Percentiles rank a stretch among this genome's conserved stretches.
These are phyloP conservation scores for Amphipyra berbera DNA, from an alignment of 2,888 invertebrate species.

Conservation along the genomic window DNA sequence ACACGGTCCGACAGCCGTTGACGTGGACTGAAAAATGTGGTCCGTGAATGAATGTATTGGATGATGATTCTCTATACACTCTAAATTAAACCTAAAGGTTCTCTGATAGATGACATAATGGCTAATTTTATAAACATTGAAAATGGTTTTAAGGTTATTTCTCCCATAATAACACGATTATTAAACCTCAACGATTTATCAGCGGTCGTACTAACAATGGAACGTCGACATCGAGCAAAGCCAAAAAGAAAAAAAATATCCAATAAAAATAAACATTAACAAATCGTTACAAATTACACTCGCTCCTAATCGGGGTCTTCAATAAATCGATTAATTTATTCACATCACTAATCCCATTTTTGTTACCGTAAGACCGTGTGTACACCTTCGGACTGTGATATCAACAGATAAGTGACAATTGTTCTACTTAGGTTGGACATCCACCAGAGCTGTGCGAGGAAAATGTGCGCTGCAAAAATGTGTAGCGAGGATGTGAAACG, in stretches of 20 bases:
- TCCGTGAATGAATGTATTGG: too few relatives aligned
- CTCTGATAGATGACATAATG: too few relatives aligned
- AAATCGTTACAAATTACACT: conserved; percentile 49
- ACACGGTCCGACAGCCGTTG: too few relatives aligned
- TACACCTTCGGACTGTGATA: conserved; percentile 3
- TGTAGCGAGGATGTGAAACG: too few relatives aligned
- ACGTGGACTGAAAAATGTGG: too few relatives aligned
- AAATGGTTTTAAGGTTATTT: too few relatives aligned
- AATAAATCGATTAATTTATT: conserved; percentile 56
- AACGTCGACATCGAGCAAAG: background rate
- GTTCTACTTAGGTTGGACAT: too few relatives aligned
- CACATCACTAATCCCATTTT: conserved; percentile 52
- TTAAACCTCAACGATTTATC: conserved; percentile 1
- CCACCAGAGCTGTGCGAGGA: too few relatives aligned
- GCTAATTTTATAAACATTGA: too few relatives aligned
- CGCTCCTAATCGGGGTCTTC: conserved; percentile 38
- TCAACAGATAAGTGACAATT: background rate
- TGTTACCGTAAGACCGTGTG: conserved; percentile 13
- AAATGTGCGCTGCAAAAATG: too few relatives aligned
- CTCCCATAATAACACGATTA: background rate
- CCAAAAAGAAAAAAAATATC: conserved; percentile 10
- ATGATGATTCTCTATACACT: too few relatives aligned
- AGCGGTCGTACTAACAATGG: conserved; percentile 15
- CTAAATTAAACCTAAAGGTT: too few relatives aligned
- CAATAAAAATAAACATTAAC: conserved; percentile 31